These are phyloP conservation scores for Lordiphosa clarofinis DNA, from an alignment of 1,140 invertebrate genomes.

Conservation along the genomic window DNA sequence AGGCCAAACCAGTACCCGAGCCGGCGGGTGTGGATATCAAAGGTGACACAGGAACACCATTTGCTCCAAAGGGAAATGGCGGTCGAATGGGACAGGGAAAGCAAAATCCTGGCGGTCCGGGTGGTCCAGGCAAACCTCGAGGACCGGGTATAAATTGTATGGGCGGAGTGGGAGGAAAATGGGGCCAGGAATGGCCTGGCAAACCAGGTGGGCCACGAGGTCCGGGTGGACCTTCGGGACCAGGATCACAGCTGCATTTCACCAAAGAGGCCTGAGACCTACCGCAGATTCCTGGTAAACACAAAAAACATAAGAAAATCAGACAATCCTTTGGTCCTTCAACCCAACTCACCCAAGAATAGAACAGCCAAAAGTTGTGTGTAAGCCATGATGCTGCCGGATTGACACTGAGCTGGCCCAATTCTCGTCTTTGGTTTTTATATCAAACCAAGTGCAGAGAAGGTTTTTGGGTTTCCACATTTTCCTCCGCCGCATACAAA, in stretches of 20 bases:
- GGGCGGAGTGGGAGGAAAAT: constrained; percentile 25
- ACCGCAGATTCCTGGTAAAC: constrained; percentile 27
- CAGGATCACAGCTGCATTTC: constrained; percentile 59
- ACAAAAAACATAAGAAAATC: background rate
- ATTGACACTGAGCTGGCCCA: constrained; percentile 30
- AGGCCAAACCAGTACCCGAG: constrained; percentile 10
- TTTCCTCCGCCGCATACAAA: constrained; percentile 9
- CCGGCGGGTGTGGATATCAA: constrained; percentile 21
- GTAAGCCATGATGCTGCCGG: constrained; percentile 33
- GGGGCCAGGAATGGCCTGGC: constrained; percentile 39
- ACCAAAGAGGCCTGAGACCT: constrained; percentile 33
- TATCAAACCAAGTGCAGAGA: constrained; percentile 19
- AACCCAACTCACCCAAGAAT: constrained; percentile 31
- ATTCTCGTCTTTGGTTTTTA: constrained; percentile 21
- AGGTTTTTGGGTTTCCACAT: constrained; percentile 32
- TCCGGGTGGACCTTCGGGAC: constrained; percentile 34
- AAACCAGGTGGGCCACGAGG: constrained; percentile 46
- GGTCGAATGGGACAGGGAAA: constrained; percentile 31
- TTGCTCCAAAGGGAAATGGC: constrained; percentile 3
- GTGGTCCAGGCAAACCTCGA: constrained; percentile 38
- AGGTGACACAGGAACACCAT: constrained; percentile 24
- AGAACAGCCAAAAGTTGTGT: constrained; percentile 17
- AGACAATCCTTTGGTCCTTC: background rate
- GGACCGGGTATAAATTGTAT: constrained; percentile 32
- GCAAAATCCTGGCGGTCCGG: constrained; percentile 43